phyloP scores from a whole-genome alignment of 2,888 invertebrate genomes.

The Ormyrus thymus region DNA sequence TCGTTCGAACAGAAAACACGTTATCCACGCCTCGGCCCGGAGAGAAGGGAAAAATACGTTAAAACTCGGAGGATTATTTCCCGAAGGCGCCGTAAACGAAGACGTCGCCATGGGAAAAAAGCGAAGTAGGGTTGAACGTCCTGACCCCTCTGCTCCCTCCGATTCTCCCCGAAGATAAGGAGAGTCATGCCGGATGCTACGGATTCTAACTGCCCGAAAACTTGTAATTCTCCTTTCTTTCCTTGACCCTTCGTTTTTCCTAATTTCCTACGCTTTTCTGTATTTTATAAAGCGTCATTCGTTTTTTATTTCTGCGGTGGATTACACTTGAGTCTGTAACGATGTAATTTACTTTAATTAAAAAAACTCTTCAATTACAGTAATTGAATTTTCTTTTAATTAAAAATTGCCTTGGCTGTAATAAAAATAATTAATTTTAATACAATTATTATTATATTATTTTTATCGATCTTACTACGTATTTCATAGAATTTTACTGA shows the following conservation, averaged over 20 bases:
- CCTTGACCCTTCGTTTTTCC: too few species aligned
- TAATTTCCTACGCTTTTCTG: not conserved
- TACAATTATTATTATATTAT: too few species aligned
- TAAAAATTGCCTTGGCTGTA: too few species aligned
- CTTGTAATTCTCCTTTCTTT: not conserved
- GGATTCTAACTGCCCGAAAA: constrained; percentile 19
- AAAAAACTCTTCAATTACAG: too few species aligned
- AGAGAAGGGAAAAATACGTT: constrained; percentile 26
- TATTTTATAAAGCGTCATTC: too few species aligned
- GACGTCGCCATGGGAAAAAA: not conserved
- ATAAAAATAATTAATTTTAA: too few species aligned
- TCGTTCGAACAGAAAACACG: not conserved
- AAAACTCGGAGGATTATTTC: constrained; percentile 19
- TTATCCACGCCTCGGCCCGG: not conserved
- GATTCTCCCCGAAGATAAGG: constrained; percentile 41
- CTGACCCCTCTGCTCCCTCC: not conserved
- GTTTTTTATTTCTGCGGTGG: too few species aligned
- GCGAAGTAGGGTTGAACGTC: constrained; percentile 23
- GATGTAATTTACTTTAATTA: too few species aligned
- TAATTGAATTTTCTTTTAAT: too few species aligned
- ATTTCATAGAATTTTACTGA: too few species aligned
- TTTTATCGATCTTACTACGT: too few species aligned
- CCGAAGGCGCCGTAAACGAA: not conserved
- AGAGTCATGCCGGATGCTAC: constrained; percentile 50
- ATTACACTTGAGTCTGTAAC: too few species aligned